Conservation (phyloP, 2,113 vertebrate genomes). For the Stegostoma tigrinum region DNA sequence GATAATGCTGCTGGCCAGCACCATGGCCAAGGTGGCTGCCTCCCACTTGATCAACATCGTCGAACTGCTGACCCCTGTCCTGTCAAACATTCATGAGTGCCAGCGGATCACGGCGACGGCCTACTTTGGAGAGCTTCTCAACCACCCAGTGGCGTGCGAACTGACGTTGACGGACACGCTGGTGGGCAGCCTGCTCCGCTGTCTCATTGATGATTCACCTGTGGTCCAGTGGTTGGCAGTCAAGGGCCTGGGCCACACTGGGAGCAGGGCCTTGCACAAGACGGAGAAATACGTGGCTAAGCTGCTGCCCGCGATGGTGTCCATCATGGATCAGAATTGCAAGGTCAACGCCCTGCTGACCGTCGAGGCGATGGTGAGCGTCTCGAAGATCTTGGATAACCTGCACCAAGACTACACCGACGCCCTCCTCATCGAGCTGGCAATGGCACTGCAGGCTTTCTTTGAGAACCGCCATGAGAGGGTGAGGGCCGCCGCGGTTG, state of each 20-base stretch:
- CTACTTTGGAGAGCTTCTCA: background rate
- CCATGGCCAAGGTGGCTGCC: background rate
- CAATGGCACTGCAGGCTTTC: background rate
- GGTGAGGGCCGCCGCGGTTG: background rate
- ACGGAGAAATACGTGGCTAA: background rate
- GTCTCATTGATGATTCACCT: background rate
- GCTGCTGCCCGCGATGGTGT: background rate
- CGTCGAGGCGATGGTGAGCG: background rate
- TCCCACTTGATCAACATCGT: background rate
- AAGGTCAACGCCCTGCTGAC: background rate
- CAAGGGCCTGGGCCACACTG: background rate
- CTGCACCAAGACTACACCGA: background rate
- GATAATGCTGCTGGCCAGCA: background rate
- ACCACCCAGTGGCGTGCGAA: background rate
- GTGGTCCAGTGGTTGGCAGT: constrained; percentile 18
- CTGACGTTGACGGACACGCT: background rate
- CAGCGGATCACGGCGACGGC: background rate
- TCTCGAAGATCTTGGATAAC: background rate
- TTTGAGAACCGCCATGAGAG: background rate
- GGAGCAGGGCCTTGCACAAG: background rate
- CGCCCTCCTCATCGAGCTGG: background rate
- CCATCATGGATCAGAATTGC: background rate
- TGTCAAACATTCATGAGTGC: background rate
- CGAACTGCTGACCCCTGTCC: background rate
- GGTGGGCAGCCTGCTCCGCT: background rate